Evolutionary conservation across 2,888 invertebrate species (phyloP), one percentile per base, ranked within the genome.

Genomic region (Galerucella nymphaeae): DNA sequence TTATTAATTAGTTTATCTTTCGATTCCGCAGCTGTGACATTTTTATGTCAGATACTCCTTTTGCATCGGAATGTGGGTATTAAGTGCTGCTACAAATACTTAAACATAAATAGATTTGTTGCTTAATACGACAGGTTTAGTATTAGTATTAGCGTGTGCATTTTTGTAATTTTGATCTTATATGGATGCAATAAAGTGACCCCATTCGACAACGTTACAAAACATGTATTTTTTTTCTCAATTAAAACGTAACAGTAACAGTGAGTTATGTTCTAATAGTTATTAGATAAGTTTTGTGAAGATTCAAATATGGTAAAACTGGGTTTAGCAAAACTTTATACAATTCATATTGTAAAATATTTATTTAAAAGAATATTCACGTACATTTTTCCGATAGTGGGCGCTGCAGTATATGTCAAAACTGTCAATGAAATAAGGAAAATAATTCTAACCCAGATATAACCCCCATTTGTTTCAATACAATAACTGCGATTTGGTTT

Each of bases 61-160:
- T 45, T 18, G 53, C 53, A 53, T 53, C 16, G 53, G 53, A 53
- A 53, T 53, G 53, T 53, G 53, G 53, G 53, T 53, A 53, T 53
- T 18, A 9, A 53, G 18, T 18, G 10, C 53, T 18, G 10, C 53
- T 53, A 53, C 10, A 18, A 53, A 53, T 53, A 18, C 2, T 16
- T 16, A 53, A 16, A 53, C 53, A 10, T 53, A 53, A 53, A 53
- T 53, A 53, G 53, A 53, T 9, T 23, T 53, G 53, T 59, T 59
- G 30, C 59, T n/a, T 14, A 59, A 59, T 38, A 30, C 30, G 59
- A 59, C 59, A 38, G 59, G 59, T 59, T 59, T 59, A 14, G 59
- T 30, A 38, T 59, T 59, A 14, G 59, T 30, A 38, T 59, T 59
- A n/a, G n/a, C 9, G 16, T 53, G 16, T 53, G n/a, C 53, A 53